Evolutionary conservation across 2,888 invertebrate genomes (phyloP), one percentile per base, ranked within the genome.

Genomic region (Idaea biselata): DNA sequence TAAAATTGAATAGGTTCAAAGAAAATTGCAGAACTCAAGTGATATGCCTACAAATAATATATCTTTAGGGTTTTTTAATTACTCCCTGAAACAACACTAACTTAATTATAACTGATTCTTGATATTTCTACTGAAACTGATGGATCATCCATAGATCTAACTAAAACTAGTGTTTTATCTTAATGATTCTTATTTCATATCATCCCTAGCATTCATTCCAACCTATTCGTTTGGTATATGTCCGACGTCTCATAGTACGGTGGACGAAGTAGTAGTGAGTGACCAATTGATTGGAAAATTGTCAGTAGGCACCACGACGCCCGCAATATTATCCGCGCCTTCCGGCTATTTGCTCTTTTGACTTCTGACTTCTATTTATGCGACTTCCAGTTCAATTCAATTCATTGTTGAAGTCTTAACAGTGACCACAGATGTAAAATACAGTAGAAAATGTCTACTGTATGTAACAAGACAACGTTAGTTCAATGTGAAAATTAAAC

Each of bases 251-350:
- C 44, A 14, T 44, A 44, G 8, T 44, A 44, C 11, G 11, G 44
- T 44, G 14, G 44, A 44, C 44, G 11, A 14, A 44, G 8, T 8
- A 44, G 44, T 44, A 33, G 8, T 33, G 33, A 44, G 44, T 44
- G 82, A 72, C 75, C 81, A 81, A 86, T 88, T 88, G 84, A 89
- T 89, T 88, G 82, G 80, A 83, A 87, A 85, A 89, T 88, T 86
- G 86, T 79, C 77, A 67, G 73, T 61, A 61, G 18, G 56, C 44
- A 18, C 14, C 57, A 58, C 70, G 77, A 73, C 80, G 44, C 7
- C 44, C 81, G 81, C 80, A 74, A 71, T 77, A 77, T 74, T 76
- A 79, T 80, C 78, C 71, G 63, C 77, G 77, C 74, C 83, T 79
- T 84, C 84, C 84, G 81, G 80, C 73, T 71, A 61, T 56, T 66